Conservation (phyloP, 1,140 invertebrate species). For the Dryas iulia region DNA sequence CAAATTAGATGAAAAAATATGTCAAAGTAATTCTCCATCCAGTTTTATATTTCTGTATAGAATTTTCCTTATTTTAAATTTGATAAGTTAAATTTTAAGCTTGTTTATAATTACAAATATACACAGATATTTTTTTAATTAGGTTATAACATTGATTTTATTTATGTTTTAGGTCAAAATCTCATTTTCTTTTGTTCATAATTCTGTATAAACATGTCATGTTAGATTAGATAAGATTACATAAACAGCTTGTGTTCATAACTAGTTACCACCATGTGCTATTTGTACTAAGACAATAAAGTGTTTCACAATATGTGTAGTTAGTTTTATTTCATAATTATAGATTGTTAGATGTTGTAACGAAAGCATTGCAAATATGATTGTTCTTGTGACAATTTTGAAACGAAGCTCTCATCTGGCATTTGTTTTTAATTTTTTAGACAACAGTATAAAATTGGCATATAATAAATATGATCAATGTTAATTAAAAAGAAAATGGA, state of each 20-base stretch:
- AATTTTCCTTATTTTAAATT: too few species aligned
- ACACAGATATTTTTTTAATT: not conserved
- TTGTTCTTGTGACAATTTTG: too few species aligned
- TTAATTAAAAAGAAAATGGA: too few species aligned
- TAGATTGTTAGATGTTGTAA: too few species aligned
- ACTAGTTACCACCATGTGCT: conserved; percentile 14
- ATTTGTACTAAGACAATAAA: conserved; percentile 21
- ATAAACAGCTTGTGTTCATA: conserved; percentile 13
- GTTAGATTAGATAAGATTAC: not conserved
- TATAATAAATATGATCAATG: too few species aligned
- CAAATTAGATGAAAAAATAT: not conserved
- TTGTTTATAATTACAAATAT: too few species aligned
- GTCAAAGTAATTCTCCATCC: not conserved
- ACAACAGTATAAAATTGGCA: too few species aligned
- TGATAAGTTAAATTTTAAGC: too few species aligned
- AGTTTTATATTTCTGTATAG: too few species aligned
- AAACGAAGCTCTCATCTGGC: too few species aligned
- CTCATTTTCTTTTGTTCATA: not conserved
- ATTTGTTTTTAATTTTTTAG: too few species aligned
- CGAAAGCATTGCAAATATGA: too few species aligned
- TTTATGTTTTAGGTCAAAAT: not conserved
- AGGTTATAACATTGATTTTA: not conserved
- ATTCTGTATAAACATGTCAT: not conserved
- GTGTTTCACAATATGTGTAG: not conserved
- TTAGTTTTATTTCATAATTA: not conserved